A percentile compares a stretch with the other conserved stretches of the same genome.
Conservation (phyloP, 2,113 vertebrate species). For the Sarotherodon lohbergeri region DNA sequence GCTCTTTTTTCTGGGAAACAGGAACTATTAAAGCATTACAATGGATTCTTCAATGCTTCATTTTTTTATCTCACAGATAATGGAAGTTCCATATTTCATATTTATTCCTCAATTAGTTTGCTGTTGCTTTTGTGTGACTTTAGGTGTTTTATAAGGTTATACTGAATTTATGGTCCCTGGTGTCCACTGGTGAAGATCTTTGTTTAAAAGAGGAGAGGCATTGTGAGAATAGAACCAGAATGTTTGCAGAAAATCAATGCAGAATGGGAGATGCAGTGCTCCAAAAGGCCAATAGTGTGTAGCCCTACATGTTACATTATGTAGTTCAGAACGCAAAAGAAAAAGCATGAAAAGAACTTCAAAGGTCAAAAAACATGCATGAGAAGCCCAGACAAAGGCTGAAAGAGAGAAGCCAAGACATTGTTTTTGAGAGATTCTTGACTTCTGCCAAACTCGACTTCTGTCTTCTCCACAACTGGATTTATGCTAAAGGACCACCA, state of each 20-base stretch:
- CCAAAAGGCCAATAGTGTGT: background rate
- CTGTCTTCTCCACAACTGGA: background rate
- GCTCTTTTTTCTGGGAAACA: background rate
- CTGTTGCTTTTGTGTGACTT: background rate
- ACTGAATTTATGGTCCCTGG: background rate
- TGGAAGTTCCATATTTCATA: background rate
- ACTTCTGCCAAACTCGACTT: background rate
- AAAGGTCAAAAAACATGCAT: background rate
- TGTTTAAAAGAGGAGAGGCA: background rate
- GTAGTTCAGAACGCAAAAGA: background rate
- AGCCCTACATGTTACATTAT: background rate
- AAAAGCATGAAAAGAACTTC: background rate
- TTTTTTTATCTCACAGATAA: background rate
- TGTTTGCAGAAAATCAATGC: background rate
- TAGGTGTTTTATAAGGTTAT: background rate
- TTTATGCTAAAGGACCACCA: background rate
- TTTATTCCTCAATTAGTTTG: background rate
- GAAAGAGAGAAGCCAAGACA: background rate
- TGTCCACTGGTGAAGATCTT: background rate
- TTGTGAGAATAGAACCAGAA: background rate
- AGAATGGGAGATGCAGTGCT: background rate
- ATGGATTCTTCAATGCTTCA: background rate
- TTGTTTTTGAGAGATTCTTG: background rate
- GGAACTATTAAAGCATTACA: background rate
- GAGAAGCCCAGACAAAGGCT: background rate